Percentiles rank a stretch among this genome's conserved stretches.
phyloP scores from a whole-genome alignment of 2,888 invertebrate species.

The Lasioglossum lativentre region DNA sequence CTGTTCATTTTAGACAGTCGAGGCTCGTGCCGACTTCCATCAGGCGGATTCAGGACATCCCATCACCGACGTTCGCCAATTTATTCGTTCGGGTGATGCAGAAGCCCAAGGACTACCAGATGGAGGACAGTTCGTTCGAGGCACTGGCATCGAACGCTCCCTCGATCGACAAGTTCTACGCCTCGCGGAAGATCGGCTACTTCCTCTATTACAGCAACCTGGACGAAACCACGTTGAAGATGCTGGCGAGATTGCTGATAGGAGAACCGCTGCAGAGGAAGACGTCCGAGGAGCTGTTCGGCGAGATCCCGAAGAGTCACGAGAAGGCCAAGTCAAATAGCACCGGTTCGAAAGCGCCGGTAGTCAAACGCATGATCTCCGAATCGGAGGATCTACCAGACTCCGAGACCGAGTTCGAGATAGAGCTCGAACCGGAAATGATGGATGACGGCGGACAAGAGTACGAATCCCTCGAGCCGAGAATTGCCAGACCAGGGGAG shows the following conservation, averaged over 20 bases:
- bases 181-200: conserved; percentile 86
- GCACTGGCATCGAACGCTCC: conserved; percentile 83
- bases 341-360: conserved; percentile 14
- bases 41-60: conserved; percentile 29
- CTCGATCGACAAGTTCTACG: conserved; percentile 87
- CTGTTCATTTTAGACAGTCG: conserved; percentile 81
- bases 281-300: conserved; percentile 84
- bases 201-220: conserved; percentile 87
- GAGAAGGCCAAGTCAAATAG: background rate
- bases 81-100: conserved; percentile 85
- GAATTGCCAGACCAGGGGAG: conserved; percentile 67
- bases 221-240: conserved; percentile 86
- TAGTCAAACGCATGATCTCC: conserved; percentile 33
- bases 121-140: conserved; percentile 39
- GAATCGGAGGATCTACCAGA: background rate
- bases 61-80: conserved; percentile 85
- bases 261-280: conserved; percentile 83
- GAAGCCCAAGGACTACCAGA: conserved; percentile 51
- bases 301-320: conserved; percentile 79
- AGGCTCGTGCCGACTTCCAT: conserved; percentile 86
- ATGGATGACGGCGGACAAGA: background rate
- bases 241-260: conserved; percentile 85
- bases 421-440: background rate
- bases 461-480: background rate
- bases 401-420: background rate